phyloP scores from a whole-genome alignment of 2,888 invertebrate species.

The Pheosia gnoma region DNA sequence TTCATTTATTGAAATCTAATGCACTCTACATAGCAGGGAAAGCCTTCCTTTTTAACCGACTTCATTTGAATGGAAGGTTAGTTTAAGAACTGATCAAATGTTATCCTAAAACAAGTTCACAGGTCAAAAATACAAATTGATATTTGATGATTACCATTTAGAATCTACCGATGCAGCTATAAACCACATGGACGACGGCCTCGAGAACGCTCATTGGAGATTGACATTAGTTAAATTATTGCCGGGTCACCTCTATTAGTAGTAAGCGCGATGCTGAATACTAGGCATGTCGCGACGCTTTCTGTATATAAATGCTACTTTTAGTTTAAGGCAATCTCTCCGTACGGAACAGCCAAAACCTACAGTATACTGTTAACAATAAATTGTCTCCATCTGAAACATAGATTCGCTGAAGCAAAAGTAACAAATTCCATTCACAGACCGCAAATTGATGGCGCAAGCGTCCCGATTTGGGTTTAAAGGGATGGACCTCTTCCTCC shows the following conservation, averaged over 20 bases:
- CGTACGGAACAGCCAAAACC: no score
- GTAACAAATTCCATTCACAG: conserved; percentile 14
- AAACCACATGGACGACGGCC: conserved; percentile 8
- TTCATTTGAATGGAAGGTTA: no score
- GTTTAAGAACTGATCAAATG: no score
- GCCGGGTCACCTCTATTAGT: conserved; percentile 19
- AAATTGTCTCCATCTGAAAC: background rate
- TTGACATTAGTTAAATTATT: conserved; percentile 26
- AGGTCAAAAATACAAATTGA: background rate
- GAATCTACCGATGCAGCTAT: background rate
- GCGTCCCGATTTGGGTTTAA: conserved; percentile 13
- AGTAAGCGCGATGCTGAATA: no score
- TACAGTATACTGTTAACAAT: background rate
- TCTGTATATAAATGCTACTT: no score
- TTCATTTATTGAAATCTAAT: no score
- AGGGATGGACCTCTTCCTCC: conserved; percentile 13
- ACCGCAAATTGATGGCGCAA: conserved; percentile 8
- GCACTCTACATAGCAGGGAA: no score
- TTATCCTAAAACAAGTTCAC: no score
- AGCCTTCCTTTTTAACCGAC: no score
- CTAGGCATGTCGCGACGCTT: no score
- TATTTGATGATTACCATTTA: background rate
- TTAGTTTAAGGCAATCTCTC: no score
- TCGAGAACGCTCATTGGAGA: conserved; percentile 16
- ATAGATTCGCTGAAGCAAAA: conserved; percentile 8